Percentiles rank a stretch among this genome's conserved stretches.
Conservation (phyloP, 1,140 invertebrate species). For the Drosophila orosa region DNA sequence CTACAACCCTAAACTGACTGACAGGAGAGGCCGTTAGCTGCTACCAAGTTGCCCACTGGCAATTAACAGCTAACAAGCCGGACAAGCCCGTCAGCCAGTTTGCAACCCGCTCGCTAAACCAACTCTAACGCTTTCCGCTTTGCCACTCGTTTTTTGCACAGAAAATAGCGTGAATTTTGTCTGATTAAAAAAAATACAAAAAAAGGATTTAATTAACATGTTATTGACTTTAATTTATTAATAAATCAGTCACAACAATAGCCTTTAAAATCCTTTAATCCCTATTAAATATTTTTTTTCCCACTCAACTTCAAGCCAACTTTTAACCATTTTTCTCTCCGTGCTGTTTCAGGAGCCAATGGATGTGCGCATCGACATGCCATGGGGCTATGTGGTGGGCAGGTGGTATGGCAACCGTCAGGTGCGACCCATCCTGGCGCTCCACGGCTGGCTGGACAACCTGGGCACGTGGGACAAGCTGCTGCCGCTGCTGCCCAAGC, state of each 20-base stretch:
- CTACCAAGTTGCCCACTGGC: constrained; percentile 28
- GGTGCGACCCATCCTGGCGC: constrained; percentile 87
- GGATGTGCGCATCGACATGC: constrained; percentile 88
- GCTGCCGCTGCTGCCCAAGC: constrained; percentile 86
- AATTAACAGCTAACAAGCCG: constrained; percentile 49
- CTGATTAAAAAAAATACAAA: background rate
- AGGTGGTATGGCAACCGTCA: constrained; percentile 89
- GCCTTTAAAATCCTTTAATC: too few species aligned
- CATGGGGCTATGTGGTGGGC: constrained; percentile 88
- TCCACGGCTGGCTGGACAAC: constrained; percentile 93
- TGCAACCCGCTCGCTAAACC: background rate
- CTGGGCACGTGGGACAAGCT: constrained; percentile 89
- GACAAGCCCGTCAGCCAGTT: constrained; percentile 13
- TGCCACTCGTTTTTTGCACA: background rate
- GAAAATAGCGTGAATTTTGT: background rate
- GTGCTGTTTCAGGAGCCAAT: constrained; percentile 80
- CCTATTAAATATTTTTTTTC: background rate
- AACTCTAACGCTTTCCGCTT: constrained; percentile 10
- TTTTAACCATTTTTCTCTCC: background rate
- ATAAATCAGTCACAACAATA: too few species aligned
- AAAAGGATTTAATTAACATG: background rate
- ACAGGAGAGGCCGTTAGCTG: constrained; percentile 20
- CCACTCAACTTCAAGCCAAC: background rate
- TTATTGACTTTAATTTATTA: background rate
- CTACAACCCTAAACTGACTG: constrained; percentile 10